phyloP scores from a whole-genome alignment of 2,113 vertebrate species.

The Grammomys dolichurus region DNA sequence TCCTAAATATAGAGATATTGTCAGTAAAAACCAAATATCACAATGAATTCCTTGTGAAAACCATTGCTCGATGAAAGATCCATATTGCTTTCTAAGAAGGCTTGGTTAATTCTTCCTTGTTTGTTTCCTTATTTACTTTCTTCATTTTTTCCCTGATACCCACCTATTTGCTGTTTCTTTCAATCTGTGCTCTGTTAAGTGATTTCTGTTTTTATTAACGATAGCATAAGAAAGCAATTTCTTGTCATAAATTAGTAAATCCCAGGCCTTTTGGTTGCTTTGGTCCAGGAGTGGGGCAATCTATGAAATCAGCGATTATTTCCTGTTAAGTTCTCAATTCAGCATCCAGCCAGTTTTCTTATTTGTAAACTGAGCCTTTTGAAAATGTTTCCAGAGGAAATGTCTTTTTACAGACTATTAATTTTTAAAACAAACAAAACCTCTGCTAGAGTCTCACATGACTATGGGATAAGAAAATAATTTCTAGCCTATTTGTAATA shows the following conservation, averaged over 20 bases:
- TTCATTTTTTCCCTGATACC: not conserved
- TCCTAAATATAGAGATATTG: not conserved
- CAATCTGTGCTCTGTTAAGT: not conserved
- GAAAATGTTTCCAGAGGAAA: not conserved
- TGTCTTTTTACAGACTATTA: not conserved
- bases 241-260: not conserved
- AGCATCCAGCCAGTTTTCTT: not conserved
- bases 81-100: not conserved
- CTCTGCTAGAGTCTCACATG: not conserved
- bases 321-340: not conserved
- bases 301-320: not conserved
- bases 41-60: not conserved
- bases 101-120: not conserved
- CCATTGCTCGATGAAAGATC: no score
- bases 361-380: not conserved
- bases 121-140: not conserved
- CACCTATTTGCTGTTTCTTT: not conserved
- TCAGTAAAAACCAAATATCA: not conserved
- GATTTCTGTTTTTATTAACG: not conserved
- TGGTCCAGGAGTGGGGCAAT: not conserved
- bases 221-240: not conserved
- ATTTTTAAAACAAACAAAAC: not conserved
- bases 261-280: not conserved
- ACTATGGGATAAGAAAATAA: not conserved
- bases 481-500: not conserved